phyloP scores from a whole-genome alignment of 2,888 invertebrate genomes.

The Phyto melanocephala region DNA sequence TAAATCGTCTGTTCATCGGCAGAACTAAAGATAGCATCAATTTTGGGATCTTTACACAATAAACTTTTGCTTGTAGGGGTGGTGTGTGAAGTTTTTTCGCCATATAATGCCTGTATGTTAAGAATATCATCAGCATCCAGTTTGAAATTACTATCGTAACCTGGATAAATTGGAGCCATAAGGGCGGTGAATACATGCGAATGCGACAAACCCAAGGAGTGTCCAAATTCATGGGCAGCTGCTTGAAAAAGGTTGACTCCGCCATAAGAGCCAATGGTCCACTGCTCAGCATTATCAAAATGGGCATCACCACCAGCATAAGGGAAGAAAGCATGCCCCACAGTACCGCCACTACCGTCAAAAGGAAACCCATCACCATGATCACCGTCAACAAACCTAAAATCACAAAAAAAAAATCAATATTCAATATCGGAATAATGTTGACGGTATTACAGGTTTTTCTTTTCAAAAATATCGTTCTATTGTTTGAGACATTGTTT shows the following conservation, averaged over 20 bases:
- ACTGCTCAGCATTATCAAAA: constrained; percentile 96
- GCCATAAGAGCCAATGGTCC: constrained; percentile 90
- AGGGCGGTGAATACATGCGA: constrained; percentile 93
- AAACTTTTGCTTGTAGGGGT: constrained; percentile 80
- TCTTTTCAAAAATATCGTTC: no score
- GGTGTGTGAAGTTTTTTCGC: constrained; percentile 80
- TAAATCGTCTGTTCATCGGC: constrained; percentile 90
- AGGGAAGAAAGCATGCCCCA: constrained; percentile 98
- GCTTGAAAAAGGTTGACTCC: constrained; percentile 97
- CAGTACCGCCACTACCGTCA: constrained; percentile 95
- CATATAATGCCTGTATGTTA: constrained; percentile 87
- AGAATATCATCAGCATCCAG: constrained; percentile 91
- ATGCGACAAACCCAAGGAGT: constrained; percentile 96
- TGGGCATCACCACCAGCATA: constrained; percentile 99
- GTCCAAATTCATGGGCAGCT: constrained; percentile 97
- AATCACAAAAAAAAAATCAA: background rate
- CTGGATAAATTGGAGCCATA: constrained; percentile 98
- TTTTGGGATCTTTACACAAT: constrained; percentile 87
- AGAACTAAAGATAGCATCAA: constrained; percentile 94
- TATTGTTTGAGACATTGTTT: no score
- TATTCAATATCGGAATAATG: background rate
- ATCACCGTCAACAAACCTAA: constrained; percentile 89
- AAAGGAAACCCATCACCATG: constrained; percentile 98
- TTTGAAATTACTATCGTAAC: constrained; percentile 91
- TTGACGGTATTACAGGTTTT: no score